Conservation (phyloP, 2,888 invertebrate genomes). For the Unio pictorum region DNA sequence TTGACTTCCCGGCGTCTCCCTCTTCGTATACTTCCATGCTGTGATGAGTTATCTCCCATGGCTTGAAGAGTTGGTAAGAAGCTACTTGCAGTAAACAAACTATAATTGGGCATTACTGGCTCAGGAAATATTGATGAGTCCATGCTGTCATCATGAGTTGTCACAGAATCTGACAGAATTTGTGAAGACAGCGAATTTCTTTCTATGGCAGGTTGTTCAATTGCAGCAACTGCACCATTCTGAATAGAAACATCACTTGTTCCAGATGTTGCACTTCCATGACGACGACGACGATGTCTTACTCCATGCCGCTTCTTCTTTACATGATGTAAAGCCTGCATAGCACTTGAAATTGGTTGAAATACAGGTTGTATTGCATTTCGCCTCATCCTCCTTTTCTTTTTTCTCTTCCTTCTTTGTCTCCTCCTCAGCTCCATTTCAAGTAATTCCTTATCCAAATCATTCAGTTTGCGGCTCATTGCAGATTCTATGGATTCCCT, state of each 20-base stretch:
- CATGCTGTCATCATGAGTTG: conserved; percentile 32
- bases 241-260: conserved; percentile 53
- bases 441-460: conserved; percentile 31
- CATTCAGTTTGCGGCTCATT: conserved; percentile 41
- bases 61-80: conserved; percentile 12
- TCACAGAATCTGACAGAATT: conserved; percentile 30
- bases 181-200: conserved; percentile 36
- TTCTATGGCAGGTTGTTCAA: conserved; percentile 36
- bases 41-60: conserved; percentile 27
- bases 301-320: conserved; percentile 13
- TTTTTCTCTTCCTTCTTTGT: conserved; percentile 41
- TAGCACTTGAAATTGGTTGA: conserved; percentile 46
- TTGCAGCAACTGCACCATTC: conserved; percentile 34
- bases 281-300: conserved; percentile 20
- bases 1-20: conserved; percentile 34
- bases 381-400: conserved; percentile 34
- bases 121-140: conserved; percentile 38
- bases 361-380: conserved; percentile 50
- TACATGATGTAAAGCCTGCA: conserved; percentile 35
- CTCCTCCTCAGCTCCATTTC: conserved; percentile 27
- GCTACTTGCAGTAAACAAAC: conserved; percentile 53
- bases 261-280: conserved; percentile 55
- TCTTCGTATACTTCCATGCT: conserved; percentile 33
- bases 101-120: conserved; percentile 44
- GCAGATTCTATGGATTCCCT: conserved; percentile 91